Conservation (phyloP, 1,140 invertebrate genomes). For the Apis cerana region DNA sequence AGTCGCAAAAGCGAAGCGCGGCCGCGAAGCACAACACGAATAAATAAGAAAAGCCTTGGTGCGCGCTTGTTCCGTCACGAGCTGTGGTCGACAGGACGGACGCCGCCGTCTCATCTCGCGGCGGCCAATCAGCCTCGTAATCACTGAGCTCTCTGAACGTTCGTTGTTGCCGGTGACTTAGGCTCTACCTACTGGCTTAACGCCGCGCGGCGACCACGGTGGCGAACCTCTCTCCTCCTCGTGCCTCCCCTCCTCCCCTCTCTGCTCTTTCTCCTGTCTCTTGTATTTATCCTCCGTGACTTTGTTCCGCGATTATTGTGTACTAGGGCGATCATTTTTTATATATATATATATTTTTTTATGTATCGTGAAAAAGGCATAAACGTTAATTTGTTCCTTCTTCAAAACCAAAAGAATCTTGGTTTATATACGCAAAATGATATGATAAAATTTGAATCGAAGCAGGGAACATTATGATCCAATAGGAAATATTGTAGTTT, state of each 20-base stretch:
- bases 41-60: conserved; percentile 73
- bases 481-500: too few relatives aligned
- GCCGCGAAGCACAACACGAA: conserved; percentile 57
- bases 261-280: conserved; percentile 2
- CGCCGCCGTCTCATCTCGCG: conserved; percentile 76
- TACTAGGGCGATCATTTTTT: too few relatives aligned
- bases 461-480: too few relatives aligned
- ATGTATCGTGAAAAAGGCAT: too few relatives aligned
- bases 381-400: too few relatives aligned
- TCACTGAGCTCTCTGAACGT: conserved; percentile 72
- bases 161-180: conserved; percentile 65
- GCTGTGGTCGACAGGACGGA: conserved; percentile 73
- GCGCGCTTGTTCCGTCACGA: conserved; percentile 75
- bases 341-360: too few relatives aligned
- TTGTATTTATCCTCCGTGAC: not conserved
- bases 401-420: too few relatives aligned
- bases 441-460: too few relatives aligned
- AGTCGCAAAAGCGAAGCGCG: conserved; percentile 42
- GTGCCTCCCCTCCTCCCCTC: not conserved
- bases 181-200: conserved; percentile 61
- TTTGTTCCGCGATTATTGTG: not conserved
- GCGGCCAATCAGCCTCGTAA: conserved; percentile 77
- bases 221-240: not conserved
- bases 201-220: conserved; percentile 47
- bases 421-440: too few relatives aligned